phyloP scores from a whole-genome alignment of 2,888 invertebrate species.

The Aethes cnicana region DNA sequence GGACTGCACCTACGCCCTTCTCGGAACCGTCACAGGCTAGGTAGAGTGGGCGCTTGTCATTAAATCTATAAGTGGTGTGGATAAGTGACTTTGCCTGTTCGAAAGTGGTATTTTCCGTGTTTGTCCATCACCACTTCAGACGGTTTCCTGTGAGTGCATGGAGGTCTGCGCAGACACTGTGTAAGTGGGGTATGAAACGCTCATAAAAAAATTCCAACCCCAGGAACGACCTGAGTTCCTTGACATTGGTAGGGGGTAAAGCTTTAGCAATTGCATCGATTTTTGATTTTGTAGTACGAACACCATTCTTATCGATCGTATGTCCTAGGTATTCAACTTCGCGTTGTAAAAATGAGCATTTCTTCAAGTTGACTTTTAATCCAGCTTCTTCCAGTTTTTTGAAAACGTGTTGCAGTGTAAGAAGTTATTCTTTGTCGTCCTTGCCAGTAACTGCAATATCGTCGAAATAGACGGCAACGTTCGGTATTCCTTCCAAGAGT shows the following conservation, averaged over 20 bases:
- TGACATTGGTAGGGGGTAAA: background rate
- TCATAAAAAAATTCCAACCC: constrained; percentile 20
- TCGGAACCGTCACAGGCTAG: constrained; percentile 18
- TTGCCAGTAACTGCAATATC: constrained; percentile 26
- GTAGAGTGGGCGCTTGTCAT: constrained; percentile 8
- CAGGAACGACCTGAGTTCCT: constrained; percentile 11
- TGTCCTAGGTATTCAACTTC: constrained; percentile 26
- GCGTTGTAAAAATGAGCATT: constrained; percentile 21
- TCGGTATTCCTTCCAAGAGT: constrained; percentile 16
- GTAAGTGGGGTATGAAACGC: constrained; percentile 11
- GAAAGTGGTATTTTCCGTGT: no score
- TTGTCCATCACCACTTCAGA: constrained; percentile 21
- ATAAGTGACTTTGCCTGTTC: background rate
- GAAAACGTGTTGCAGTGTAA: constrained; percentile 7
- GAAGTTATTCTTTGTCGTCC: constrained; percentile 7
- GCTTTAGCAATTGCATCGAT: constrained; percentile 13
- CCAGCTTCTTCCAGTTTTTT: constrained; percentile 13
- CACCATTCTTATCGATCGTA: constrained; percentile 23
- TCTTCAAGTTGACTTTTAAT: constrained; percentile 1
- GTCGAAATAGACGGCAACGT: constrained; percentile 26
- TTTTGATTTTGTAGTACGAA: constrained; percentile 19
- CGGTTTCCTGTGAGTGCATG: background rate
- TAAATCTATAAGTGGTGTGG: no score
- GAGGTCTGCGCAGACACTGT: constrained; percentile 3
- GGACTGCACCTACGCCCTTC: constrained; percentile 16